These are phyloP conservation scores for Ispidina lecontei DNA, from an alignment of 2,797 vertebrate species.

Conservation along the genomic window DNA sequence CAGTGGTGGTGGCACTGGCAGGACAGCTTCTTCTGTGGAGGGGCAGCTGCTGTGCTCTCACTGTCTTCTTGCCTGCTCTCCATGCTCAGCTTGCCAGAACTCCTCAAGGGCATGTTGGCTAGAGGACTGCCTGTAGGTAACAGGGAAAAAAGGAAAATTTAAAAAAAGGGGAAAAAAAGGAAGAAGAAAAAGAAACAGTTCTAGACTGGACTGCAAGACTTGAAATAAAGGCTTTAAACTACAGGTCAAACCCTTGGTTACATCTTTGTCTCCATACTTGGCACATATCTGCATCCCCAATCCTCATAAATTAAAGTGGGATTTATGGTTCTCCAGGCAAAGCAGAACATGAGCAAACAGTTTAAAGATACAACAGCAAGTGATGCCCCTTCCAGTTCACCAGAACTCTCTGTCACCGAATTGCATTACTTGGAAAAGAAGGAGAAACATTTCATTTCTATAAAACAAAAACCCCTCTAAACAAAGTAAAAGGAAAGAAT, in stretches of 20 bases:
- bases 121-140: slow-evolving; percentile 81
- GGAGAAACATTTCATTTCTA: background rate
- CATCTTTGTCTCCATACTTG: background rate
- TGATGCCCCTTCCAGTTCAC: background rate
- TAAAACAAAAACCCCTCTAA: background rate
- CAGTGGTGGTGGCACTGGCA: slow-evolving; percentile 95
- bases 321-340: background rate
- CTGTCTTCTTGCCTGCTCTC: slow-evolving; percentile 80
- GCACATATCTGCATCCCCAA: background rate
- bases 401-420: background rate
- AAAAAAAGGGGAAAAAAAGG: too few relatives aligned
- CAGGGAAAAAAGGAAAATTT: background rate
- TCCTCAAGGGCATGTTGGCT: slow-evolving; percentile 89
- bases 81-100: slow-evolving; percentile 85
- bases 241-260: background rate
- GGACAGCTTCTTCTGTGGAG: slow-evolving; percentile 82
- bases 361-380: background rate
- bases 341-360: background rate
- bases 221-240: background rate
- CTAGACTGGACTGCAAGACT: background rate
- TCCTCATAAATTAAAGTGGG: background rate
- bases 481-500: slow-evolving; percentile 1
- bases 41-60: slow-evolving; percentile 78
- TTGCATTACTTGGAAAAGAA: background rate
- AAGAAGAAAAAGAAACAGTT: background rate